These are phyloP conservation scores for Hedya salicella DNA, from an alignment of 2,888 invertebrate species.

Conservation along the genomic window DNA sequence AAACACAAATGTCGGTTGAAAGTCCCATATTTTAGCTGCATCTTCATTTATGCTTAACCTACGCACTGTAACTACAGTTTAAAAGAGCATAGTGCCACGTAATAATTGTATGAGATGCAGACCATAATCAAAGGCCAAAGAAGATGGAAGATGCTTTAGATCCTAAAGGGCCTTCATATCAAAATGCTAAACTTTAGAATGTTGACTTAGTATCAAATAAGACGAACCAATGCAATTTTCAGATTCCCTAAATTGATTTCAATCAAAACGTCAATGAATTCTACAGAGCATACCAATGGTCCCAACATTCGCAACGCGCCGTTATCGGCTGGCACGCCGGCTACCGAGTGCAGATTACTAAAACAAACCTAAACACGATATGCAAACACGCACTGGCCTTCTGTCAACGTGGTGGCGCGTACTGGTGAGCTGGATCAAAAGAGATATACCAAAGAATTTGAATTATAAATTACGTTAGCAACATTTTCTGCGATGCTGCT, in stretches of 20 bases:
- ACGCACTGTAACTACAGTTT: too few species aligned
- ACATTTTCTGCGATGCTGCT: conserved; percentile 8
- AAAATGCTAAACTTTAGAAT: too few species aligned
- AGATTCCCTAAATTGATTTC: conserved; percentile 11
- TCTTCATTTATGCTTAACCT: too few species aligned
- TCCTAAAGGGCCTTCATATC: too few species aligned
- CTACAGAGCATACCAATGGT: conserved; percentile 14
- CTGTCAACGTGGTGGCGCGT: conserved; percentile 25
- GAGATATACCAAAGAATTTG: conserved; percentile 1
- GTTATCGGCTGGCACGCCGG: conserved; percentile 28
- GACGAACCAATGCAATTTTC: too few species aligned
- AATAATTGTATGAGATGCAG: too few species aligned
- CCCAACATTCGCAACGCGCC: conserved; percentile 10
- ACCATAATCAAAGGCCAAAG: too few species aligned
- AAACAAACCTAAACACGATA: conserved; percentile 41
- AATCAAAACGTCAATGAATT: conserved; percentile 25
- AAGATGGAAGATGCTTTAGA: too few species aligned
- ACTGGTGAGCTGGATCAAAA: conserved; percentile 12
- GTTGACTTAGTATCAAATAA: too few species aligned
- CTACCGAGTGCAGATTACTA: conserved; percentile 40
- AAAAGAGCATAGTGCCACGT: too few species aligned
- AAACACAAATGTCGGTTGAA: too few species aligned
- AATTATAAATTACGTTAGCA: conserved; percentile 12
- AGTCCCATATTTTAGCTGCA: too few species aligned
- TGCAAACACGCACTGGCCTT: conserved; percentile 38